phyloP scores from a whole-genome alignment of 2,888 invertebrate genomes.

The Podabrus alpinus region DNA sequence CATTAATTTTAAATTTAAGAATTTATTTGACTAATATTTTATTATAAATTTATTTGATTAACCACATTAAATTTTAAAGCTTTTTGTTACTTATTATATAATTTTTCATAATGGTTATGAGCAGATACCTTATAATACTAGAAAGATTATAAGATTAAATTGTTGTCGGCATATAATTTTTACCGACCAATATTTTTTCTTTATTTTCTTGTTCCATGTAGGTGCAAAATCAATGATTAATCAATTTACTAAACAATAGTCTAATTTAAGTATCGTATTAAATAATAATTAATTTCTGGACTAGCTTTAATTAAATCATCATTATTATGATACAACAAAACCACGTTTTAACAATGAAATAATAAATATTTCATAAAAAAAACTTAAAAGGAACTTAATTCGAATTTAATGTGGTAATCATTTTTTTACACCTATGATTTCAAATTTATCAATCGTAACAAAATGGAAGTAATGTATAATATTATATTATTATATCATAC shows the following conservation, averaged over 20 bases:
- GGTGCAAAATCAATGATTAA: background rate
- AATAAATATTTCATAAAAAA: background rate
- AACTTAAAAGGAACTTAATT: background rate
- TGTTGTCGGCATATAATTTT: background rate
- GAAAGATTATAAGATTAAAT: background rate
- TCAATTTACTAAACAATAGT: background rate
- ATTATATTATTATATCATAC: background rate
- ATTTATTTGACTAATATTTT: slow-evolving; percentile 12
- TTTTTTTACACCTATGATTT: background rate
- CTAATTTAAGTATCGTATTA: background rate
- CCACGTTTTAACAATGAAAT: background rate
- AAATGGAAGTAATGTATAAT: background rate
- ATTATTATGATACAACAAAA: background rate
- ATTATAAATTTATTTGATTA: background rate
- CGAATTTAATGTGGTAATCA: background rate
- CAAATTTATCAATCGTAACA: background rate
- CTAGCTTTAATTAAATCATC: background rate
- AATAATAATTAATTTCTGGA: background rate
- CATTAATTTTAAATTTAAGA: slow-evolving; percentile 10
- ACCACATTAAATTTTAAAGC: background rate
- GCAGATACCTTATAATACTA: background rate
- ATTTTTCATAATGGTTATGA: background rate
- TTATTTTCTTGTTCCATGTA: background rate
- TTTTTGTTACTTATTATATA: background rate
- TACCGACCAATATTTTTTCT: background rate